phyloP scores from a whole-genome alignment of 2,797 vertebrate genomes.

The Sebastes alutus region DNA sequence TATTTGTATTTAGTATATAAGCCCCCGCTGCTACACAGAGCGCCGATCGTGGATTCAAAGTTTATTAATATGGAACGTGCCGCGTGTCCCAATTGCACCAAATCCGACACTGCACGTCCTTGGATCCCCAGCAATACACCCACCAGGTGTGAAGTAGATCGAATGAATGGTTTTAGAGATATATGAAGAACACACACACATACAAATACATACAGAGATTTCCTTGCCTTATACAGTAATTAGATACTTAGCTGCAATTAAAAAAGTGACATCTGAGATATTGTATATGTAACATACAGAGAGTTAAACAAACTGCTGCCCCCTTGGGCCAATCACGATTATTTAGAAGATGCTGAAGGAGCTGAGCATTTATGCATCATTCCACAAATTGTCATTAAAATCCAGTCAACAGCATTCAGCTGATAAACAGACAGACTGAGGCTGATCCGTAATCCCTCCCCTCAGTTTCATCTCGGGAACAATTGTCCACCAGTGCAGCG shows the following conservation, averaged over 20 bases:
- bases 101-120: too few relatives aligned
- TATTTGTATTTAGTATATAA: too few relatives aligned
- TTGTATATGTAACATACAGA: background rate
- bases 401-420: constrained; percentile 47
- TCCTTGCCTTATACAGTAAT: too few relatives aligned
- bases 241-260: background rate
- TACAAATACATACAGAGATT: too few relatives aligned
- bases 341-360: background rate
- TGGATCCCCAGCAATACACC: too few relatives aligned
- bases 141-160: too few relatives aligned
- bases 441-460: constrained; percentile 40
- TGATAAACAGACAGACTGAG: constrained; percentile 46
- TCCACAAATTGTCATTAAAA: constrained; percentile 56
- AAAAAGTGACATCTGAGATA: background rate
- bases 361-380: constrained; percentile 21
- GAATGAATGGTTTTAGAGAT: too few relatives aligned
- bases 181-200: too few relatives aligned
- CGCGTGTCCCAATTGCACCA: too few relatives aligned
- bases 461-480: constrained; percentile 44
- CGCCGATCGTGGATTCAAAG: too few relatives aligned
- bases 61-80: too few relatives aligned
- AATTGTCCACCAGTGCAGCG: constrained; percentile 36
- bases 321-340: background rate
- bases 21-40: background rate
- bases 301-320: constrained; percentile 4